Conservation (phyloP, 2,113 vertebrate species). For the Vulpes lagopus region DNA sequence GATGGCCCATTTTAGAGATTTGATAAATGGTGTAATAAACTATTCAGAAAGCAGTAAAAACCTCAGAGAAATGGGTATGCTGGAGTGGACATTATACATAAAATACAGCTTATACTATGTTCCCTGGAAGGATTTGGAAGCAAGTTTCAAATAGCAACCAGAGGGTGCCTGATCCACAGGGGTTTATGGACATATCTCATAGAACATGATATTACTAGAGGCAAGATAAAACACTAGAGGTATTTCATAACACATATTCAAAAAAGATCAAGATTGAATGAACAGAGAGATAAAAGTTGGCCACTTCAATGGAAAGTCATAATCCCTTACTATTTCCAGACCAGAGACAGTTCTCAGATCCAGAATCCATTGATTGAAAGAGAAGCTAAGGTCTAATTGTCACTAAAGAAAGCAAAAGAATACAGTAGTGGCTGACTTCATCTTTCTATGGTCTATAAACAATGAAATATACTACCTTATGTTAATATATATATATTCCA, state of each 20-base stretch:
- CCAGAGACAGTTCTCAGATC: background rate
- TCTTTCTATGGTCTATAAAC: background rate
- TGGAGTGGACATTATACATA: background rate
- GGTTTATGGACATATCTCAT: background rate
- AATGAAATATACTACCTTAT: background rate
- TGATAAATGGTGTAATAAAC: background rate
- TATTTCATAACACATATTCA: background rate
- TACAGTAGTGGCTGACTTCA: background rate
- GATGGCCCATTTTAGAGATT: background rate
- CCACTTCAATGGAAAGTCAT: background rate
- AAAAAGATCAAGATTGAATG: conserved; percentile 10
- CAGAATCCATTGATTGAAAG: background rate
- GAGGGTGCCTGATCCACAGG: background rate
- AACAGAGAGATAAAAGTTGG: background rate
- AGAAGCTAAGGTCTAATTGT: background rate
- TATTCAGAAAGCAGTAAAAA: conserved; percentile 19
- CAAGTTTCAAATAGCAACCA: background rate
- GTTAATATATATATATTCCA: background rate
- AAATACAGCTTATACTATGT: background rate
- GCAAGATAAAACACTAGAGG: background rate
- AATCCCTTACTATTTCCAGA: background rate
- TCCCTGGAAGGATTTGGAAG: background rate
- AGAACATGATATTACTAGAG: background rate
- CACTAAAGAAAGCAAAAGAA: background rate
- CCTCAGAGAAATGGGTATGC: background rate